Base-by-base conservation (phyloP, 2,113 vertebrate species). In the Rhea americana region DNA sequence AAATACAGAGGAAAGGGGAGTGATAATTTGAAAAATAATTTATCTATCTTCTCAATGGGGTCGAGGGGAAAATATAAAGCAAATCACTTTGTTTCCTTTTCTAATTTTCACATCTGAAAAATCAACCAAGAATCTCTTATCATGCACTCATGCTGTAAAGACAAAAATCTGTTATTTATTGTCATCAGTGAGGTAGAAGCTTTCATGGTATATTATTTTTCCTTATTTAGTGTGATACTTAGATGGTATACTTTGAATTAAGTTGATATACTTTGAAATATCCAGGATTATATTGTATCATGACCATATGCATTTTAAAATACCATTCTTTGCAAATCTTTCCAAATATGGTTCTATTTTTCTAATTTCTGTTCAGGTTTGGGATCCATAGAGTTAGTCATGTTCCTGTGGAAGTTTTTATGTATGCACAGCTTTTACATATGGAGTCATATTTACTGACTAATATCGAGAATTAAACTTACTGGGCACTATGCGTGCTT, bases 1-100 rank as follows among this genome's bases (percentile, higher is more conserved):
- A 68, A 82, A 73, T 68, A 24, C 35, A 0, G 53, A 22, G 2
- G 2, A 5, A 72, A 30, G 2, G 2, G 3, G 6, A 73, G 6
- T 35, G 16, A 5, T 39, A 9, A 3, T 63, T 81, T 70, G 30
- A 35, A 73, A 68, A 55, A 0, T 62, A 80, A 68, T 50, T 7
- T 65, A 14, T 67, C 59, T 55, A 41, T 45, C 26, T 56, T 2
- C 2, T 77, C 25, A 48, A 13, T 84, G 6, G 1, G 3, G 25
- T 71, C 14, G 35, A 56, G 5, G 25, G 4, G 7, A 62, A 6
- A 79, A 5, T 32, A 1, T 62, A 75, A 79, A 85, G 5, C 2
- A 53, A 43, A 37, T 75, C 12, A n/a, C 2, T 59, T 6, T 26
- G 5, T 62, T 90, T 91, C 59, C 8, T 65, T 13, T 53, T 65